Evolutionary conservation across 2,113 vertebrate genomes (phyloP), one percentile per base, ranked within the genome.

Genomic region (Rattus rattus): DNA sequence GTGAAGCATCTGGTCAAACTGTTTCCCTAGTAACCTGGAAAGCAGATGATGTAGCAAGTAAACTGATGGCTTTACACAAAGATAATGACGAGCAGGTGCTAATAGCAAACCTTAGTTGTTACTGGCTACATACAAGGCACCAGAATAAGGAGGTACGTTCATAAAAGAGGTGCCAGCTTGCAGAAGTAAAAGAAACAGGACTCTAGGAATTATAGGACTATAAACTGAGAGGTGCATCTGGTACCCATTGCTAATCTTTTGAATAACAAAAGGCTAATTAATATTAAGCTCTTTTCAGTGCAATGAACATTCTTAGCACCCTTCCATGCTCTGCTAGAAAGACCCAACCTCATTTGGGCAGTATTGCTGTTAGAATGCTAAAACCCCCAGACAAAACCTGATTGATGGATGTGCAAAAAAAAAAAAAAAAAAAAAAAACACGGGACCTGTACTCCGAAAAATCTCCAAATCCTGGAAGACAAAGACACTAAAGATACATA

Each of bases 191-290:
- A 92, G 19, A 59, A 47, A 67, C 4, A 0, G 47, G 26, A 72
- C 22, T 61, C 49, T 77, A 49, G 75, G 86, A 92, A 92, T 59
- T 65, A 63, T 30, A 73, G 39, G 22, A 90, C 61, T n/a, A 20
- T 36, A 80, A n/a, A 95, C 1, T 16, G 26, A 76, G 79, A 83
- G 36, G 26, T 54, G 13, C 69, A 54, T 49, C 7, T 49, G 30
- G 33, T 83, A n/a, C 52, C 90, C 63, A 22, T 30, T 9, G 65
- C 17, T 26, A 61, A 20, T 7, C 43, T 67, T 77, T 73, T 88
- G 61, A 87, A 73, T 33, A n/a, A 87, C n/a, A 24, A 94, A 85
- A 96, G 69, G 22, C 14, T 83, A 52, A 61, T 19, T 90, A 73
- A 10, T 36, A 54, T 61, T 5, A 36, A 36, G 5, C 28, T 9